Evolutionary conservation across 2,797 vertebrate species (phyloP).

Genomic region (Phylloscopus collybita): DNA sequence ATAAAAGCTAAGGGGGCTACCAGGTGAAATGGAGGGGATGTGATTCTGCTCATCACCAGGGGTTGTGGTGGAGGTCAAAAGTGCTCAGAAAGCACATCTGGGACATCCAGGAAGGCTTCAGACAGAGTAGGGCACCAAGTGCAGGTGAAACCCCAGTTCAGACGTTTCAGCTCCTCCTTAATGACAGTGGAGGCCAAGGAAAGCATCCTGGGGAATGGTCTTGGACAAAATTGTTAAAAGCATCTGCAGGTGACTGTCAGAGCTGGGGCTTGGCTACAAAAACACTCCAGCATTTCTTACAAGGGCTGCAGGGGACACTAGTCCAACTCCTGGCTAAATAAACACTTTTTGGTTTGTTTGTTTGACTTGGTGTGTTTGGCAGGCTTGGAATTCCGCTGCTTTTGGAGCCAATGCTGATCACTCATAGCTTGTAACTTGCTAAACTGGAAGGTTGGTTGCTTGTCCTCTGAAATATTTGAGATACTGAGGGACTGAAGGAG

Average conservation of each 20-base stretch:
- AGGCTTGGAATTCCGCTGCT: neutral
- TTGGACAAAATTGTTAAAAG: neutral
- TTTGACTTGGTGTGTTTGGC: neutral
- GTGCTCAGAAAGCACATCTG: neutral
- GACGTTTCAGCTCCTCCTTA: neutral
- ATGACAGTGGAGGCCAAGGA: neutral
- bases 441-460: neutral
- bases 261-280: neutral
- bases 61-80: neutral
- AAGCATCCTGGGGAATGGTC: neutral
- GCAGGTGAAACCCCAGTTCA: neutral
- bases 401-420: neutral
- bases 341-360: neutral
- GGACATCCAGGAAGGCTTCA: neutral
- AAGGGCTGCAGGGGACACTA: neutral
- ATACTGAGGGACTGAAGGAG: neutral
- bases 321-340: neutral
- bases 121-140: neutral
- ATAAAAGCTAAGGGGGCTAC: accelerated
- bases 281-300: neutral
- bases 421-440: neutral
- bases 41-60: neutral
- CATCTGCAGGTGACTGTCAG: neutral
- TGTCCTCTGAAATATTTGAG: neutral
- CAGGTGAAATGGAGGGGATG: neutral